Percentiles rank a stretch among this genome's conserved stretches.
Conservation (phyloP, 2,797 vertebrate genomes). For the Danio aesculapii region DNA sequence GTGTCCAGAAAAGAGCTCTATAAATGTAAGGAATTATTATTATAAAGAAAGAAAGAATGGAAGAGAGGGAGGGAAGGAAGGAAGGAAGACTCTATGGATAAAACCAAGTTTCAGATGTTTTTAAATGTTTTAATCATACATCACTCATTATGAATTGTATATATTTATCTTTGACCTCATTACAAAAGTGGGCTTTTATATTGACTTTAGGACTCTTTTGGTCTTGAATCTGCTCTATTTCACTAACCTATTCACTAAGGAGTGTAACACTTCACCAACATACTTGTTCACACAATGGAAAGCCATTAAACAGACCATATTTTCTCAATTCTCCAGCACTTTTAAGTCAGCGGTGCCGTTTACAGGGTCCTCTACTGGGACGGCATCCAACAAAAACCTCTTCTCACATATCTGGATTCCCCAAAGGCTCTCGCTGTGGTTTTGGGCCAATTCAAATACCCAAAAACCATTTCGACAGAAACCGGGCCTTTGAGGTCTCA, state of each 20-base stretch:
- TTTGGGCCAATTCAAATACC: conserved; percentile 69
- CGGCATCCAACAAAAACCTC: conserved; percentile 70
- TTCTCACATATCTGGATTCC: conserved; percentile 61
- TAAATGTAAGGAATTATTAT: no score
- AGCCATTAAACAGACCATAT: conserved; percentile 49
- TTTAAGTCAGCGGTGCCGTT: conserved; percentile 28
- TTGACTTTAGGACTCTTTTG: not conserved
- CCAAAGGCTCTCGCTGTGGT: conserved; percentile 52
- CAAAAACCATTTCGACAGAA: conserved; percentile 54
- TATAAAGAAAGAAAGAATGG: no score
- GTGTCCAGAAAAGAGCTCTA: no score
- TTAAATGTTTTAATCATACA: not conserved
- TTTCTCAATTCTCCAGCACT: conserved; percentile 69
- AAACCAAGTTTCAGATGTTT: not conserved
- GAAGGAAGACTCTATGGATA: not conserved
- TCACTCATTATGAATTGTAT: not conserved
- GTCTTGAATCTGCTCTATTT: conserved; percentile 17
- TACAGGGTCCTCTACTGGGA: conserved; percentile 66
- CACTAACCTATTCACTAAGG: not conserved
- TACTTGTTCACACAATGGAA: conserved; percentile 39
- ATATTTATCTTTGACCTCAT: not conserved
- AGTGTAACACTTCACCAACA: not conserved
- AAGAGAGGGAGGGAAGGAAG: no score
- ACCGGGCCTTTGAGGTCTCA: conserved; percentile 49
- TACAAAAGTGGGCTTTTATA: not conserved